These are phyloP conservation scores for Lepidocyrtoides sp. DNA, from an alignment of 2,888 invertebrate species.

Conservation along the genomic window DNA sequence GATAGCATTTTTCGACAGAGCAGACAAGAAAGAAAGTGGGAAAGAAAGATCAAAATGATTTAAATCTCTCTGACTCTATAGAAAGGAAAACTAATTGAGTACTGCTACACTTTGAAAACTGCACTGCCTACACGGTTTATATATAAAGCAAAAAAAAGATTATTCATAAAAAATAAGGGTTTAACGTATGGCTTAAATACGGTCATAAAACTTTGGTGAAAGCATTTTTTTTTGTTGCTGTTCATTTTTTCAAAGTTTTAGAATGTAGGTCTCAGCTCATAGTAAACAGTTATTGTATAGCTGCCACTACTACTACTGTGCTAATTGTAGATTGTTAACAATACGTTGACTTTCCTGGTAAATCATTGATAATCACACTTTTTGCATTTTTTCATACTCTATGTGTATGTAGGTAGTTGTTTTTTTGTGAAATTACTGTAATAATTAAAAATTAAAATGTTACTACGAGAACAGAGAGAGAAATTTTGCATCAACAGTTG, in stretches of 20 bases:
- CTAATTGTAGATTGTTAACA: background rate
- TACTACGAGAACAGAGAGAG: background rate
- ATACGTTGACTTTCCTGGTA: background rate
- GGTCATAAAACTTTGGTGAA: no score
- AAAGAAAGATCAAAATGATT: background rate
- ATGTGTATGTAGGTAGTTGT: background rate
- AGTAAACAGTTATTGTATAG: background rate
- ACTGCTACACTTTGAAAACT: background rate
- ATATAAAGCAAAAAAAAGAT: background rate
- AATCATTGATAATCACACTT: background rate
- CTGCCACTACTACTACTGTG: background rate
- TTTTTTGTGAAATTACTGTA: background rate
- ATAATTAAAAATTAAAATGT: no score
- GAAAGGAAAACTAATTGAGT: background rate
- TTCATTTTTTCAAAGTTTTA: background rate
- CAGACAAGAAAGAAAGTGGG: background rate
- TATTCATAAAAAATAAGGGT: background rate
- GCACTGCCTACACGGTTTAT: background rate
- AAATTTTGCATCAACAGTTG: background rate
- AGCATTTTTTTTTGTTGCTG: no score
- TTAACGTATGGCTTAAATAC: no score
- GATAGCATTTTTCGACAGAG: background rate
- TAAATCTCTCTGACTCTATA: no score
- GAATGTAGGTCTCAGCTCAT: background rate
- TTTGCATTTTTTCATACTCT: background rate